Conservation (phyloP, 2,113 vertebrate species). For the Ardeotis arabs region DNA sequence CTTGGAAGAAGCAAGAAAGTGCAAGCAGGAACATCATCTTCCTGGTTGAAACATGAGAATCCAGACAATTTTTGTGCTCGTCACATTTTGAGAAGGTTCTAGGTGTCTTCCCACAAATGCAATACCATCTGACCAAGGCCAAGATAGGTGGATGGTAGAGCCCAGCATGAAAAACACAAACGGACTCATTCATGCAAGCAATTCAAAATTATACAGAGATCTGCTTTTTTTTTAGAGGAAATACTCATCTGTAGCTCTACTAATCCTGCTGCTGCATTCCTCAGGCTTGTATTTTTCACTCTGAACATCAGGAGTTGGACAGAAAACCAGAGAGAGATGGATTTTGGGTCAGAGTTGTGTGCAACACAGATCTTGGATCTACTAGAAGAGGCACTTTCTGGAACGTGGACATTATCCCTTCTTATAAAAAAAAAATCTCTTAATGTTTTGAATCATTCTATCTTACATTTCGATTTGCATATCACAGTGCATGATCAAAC, state of each 20-base stretch:
- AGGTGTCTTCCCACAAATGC: not conserved
- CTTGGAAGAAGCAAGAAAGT: not conserved
- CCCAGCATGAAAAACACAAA: not conserved
- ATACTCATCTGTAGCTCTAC: not conserved
- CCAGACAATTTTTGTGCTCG: not conserved
- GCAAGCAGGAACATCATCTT: not conserved
- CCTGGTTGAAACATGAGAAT: not conserved
- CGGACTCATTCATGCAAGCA: not conserved
- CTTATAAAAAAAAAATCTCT: not conserved
- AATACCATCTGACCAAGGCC: not conserved
- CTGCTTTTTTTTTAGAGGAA: not conserved
- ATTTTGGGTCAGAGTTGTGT: not conserved
- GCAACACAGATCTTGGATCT: not conserved
- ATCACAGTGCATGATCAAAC: not conserved
- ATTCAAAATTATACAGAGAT: not conserved
- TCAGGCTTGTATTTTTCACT: not conserved
- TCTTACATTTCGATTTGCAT: not conserved
- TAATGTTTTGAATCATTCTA: not conserved
- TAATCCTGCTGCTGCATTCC: not conserved
- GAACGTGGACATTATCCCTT: not conserved
- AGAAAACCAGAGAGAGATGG: not conserved
- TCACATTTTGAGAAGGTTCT: not conserved
- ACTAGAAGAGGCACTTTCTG: not conserved
- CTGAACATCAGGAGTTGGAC: not conserved
- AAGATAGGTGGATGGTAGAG: not conserved